These are phyloP conservation scores for Marisa cornuarietis DNA, from an alignment of 1,140 invertebrate genomes.

Conservation along the genomic window DNA sequence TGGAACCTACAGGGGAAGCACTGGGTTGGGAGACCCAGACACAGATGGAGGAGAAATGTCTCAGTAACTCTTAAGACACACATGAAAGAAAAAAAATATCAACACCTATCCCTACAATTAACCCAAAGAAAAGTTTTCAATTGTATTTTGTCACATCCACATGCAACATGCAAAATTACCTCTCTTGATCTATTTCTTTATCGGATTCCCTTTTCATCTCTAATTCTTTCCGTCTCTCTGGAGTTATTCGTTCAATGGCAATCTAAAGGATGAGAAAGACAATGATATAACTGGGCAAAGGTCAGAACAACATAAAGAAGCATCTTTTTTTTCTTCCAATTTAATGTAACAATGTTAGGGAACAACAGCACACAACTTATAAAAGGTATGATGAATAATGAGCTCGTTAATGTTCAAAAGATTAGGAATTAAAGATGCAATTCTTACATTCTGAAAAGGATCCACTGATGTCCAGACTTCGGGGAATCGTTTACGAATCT, in stretches of 20 bases:
- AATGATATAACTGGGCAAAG: too few relatives aligned
- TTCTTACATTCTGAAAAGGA: slow-evolving; percentile 25
- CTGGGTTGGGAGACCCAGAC: too few relatives aligned
- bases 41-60: too few relatives aligned
- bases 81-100: too few relatives aligned
- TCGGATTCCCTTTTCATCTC: slow-evolving; percentile 12
- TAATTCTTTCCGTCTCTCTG: slow-evolving; percentile 22
- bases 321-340: too few relatives aligned
- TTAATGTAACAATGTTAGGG: too few relatives aligned
- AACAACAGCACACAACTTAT: too few relatives aligned
- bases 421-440: neutral
- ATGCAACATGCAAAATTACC: slow-evolving; percentile 12
- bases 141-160: neutral
- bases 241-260: slow-evolving; percentile 24
- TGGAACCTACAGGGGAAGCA: too few relatives aligned
- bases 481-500: slow-evolving; percentile 69
- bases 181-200: slow-evolving; percentile 68
- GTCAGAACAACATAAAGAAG: too few relatives aligned
- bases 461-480: slow-evolving; percentile 64
- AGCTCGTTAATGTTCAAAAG: too few relatives aligned
- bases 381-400: too few relatives aligned
- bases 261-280: slow-evolving; percentile 18
- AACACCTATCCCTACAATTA: neutral
- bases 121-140: neutral
- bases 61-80: too few relatives aligned